Base-by-base conservation (phyloP, 2,113 vertebrate genomes). In the Colistium nudipinnis region DNA sequence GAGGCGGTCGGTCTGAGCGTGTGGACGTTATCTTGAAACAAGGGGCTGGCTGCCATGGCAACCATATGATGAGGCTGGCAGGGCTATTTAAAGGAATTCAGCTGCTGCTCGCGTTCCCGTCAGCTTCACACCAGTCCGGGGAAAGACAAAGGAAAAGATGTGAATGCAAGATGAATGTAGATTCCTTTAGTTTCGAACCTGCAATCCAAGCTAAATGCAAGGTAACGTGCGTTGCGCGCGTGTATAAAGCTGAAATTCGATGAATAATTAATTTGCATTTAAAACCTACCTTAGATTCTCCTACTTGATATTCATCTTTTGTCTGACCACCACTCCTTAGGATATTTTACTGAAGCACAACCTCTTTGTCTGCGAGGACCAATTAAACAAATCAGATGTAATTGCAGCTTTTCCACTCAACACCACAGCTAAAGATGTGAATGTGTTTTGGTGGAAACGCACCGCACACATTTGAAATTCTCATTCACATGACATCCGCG, bases 1-100 rank as follows among this genome's bases (percentile, higher is more conserved):
- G 84, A 80, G 86, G 76, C 76, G 75, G 51, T 76, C 66, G 87
- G 72, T 80, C 33, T 12, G 61, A 71, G 84, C 78, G 55, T 76
- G 84, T 87, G 89, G 90, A 90, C 80, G 60, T 80, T 91, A 89
- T 91, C 88, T 87, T 62, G 78, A 88, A 89, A 88, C 25, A 57
- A 83, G 84, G 79, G 82, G 86, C 86, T 72, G 84, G 89, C 87
- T 91, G 74, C 89, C 89, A 92, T 92, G 62, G 89, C 90, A 92
- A 92, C 89, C 90, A 91, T 90, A 92, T 82, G 88, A 90, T 90
- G 84, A 90, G 78, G 88, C 87, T 81, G 87, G 80, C 87, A 85
- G 79, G 84, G 88, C 88, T 90, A 90, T 92, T 92, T 90, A 90
- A 92, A 90, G 90, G 89, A 90, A 92, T 92, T 90, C 89, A 88